Base-by-base conservation (phyloP, 2,797 vertebrate genomes). In the Cyclura pinguis region DNA sequence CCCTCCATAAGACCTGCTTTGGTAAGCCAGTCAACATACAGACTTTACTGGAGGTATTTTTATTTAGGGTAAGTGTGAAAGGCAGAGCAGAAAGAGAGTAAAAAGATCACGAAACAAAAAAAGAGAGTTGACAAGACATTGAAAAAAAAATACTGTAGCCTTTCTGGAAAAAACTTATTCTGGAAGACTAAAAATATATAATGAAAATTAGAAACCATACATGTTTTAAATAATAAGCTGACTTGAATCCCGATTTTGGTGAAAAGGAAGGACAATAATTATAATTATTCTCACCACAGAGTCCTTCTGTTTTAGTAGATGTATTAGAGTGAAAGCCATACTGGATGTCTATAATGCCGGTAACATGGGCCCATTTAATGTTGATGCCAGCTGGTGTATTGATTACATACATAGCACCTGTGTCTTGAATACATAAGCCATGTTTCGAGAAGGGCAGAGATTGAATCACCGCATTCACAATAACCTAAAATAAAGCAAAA, bases 311-410 rank as follows among this genome's bases (percentile, higher is more conserved):
- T 89, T 97, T 96, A 76, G 97, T 95, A 0, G 98, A 98, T 64
- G 97, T 95, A 91, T 98, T 98, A 91, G 96, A 96, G 20, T 97
- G 96, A 22, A 96, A 89, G 16, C 97, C 97, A 89, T 98, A 99
- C 93, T 99, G 98, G 94, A 99, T 97, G 47, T 99, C 98, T 96
- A 99, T 97, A 95, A 99, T 98, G 84, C 99, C 99, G 2, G 99
- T 99, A 95, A 99, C 96, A 90, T 99, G 99, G 97, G 99, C 98
- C 99, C 99, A 99, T 93, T 99, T 99, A 93, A 99, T 98, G 93
- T 96, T 98, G 80, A 99, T 96, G 22, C 98, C 98, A 47, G 98
- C 97, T 69, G 99, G 98, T 38, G 99, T 99, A 62, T 98, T 97
- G 93, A 99, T 96, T 52, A 98, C 96, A 74, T 99, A 99, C 99